phyloP scores from a whole-genome alignment of 2,888 invertebrate species.

The Epiblema foenella region DNA sequence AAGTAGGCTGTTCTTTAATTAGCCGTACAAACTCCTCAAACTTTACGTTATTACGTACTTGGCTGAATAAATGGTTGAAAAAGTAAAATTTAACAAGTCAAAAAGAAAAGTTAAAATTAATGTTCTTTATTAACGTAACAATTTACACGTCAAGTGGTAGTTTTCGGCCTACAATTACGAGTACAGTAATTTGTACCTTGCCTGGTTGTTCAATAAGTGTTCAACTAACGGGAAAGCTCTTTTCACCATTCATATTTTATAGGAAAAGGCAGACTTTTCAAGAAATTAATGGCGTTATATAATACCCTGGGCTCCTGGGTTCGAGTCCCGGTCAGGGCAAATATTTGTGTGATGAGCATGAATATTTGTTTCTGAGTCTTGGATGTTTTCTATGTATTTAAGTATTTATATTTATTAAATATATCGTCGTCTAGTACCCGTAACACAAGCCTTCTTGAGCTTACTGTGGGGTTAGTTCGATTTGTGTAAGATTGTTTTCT shows the following conservation, averaged over 20 bases:
- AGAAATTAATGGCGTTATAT: background rate
- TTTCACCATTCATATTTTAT: conserved; percentile 8
- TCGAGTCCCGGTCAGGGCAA: too few relatives aligned
- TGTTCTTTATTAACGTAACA: conserved; percentile 1
- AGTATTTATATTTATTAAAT: too few relatives aligned
- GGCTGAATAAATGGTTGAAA: background rate
- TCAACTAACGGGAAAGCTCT: background rate
- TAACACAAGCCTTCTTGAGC: too few relatives aligned
- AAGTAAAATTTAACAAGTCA: background rate
- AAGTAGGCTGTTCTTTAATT: background rate
- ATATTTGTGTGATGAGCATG: too few relatives aligned
- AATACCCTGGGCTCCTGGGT: too few relatives aligned
- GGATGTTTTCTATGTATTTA: too few relatives aligned
- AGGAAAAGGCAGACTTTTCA: background rate
- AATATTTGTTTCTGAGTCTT: too few relatives aligned
- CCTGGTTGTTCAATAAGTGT: background rate
- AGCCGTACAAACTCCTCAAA: background rate
- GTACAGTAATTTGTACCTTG: conserved; percentile 11
- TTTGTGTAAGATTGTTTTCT: too few relatives aligned
- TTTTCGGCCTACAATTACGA: conserved; percentile 9
- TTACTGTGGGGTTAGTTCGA: too few relatives aligned
- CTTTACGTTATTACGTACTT: background rate
- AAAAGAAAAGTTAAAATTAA: background rate
- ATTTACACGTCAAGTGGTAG: conserved; percentile 24
- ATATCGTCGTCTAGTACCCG: too few relatives aligned